These are phyloP conservation scores for Monomorium pharaonis DNA, from an alignment of 1,140 invertebrate genomes.

Conservation along the genomic window DNA sequence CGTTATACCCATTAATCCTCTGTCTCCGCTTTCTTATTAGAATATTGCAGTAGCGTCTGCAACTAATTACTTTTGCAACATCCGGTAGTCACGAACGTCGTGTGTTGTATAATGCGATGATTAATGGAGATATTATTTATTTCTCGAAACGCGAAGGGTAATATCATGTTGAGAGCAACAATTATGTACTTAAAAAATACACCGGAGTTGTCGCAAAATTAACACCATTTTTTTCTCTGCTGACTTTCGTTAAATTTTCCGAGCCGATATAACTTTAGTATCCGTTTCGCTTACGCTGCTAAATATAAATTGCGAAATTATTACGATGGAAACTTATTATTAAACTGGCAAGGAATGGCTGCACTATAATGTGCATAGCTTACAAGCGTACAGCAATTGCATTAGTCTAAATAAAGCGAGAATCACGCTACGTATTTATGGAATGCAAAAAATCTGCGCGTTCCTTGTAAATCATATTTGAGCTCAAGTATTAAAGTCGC, in stretches of 20 bases:
- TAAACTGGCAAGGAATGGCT: conserved; percentile 29
- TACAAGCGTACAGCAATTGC: not conserved
- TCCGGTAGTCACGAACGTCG: conserved; percentile 40
- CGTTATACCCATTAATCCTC: conserved; percentile 60
- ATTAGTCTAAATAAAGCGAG: conserved; percentile 30
- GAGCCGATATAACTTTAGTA: conserved; percentile 31
- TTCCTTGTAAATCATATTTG: conserved; percentile 32
- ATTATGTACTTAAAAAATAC: not conserved
- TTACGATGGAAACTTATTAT: conserved; percentile 27
- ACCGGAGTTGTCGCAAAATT: not conserved
- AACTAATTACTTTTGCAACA: conserved; percentile 64
- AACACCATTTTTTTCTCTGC: not conserved
- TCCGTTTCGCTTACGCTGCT: not conserved
- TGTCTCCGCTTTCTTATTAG: conserved; percentile 59
- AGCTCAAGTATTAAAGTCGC: not conserved
- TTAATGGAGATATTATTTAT: conserved; percentile 58
- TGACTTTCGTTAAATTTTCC: conserved; percentile 2
- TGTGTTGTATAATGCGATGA: conserved; percentile 44
- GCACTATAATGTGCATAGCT: conserved; percentile 25
- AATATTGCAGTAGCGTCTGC: conserved; percentile 52
- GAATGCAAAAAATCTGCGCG: conserved; percentile 31
- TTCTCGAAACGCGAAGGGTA: conserved; percentile 1
- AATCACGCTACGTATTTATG: conserved; percentile 39
- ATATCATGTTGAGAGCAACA: not conserved
- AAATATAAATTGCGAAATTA: conserved; percentile 43